Percentiles rank a stretch among this genome's conserved stretches.
These are phyloP conservation scores for Notechis scutatus DNA, from an alignment of 2,113 vertebrate genomes.

Conservation along the genomic window DNA sequence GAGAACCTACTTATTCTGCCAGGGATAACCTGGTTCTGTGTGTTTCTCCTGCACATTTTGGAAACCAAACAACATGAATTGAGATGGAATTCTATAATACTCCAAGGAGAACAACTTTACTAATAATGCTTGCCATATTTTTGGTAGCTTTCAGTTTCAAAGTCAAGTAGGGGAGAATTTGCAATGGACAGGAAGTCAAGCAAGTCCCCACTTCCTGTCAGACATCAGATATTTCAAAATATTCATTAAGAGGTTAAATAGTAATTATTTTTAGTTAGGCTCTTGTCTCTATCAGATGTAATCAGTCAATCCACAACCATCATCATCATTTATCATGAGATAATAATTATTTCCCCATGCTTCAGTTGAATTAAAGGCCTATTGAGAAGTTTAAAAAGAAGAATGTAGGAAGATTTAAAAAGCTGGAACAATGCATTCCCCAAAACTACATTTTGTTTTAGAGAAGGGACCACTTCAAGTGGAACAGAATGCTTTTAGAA, in stretches of 20 bases:
- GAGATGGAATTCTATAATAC: not conserved
- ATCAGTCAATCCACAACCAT: constrained; percentile 17
- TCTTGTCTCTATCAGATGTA: constrained; percentile 33
- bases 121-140: not conserved
- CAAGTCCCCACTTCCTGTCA: not conserved
- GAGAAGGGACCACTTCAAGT: not conserved
- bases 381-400: not conserved
- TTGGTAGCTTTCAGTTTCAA: not conserved
- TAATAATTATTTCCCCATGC: constrained; percentile 1
- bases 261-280: constrained; percentile 51
- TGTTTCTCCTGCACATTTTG: not conserved
- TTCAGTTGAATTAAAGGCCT: constrained; percentile 17
- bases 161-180: not conserved
- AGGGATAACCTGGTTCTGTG: not conserved
- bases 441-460: not conserved
- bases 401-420: not conserved
- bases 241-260: constrained; percentile 49
- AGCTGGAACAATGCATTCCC: not conserved
- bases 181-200: not conserved
- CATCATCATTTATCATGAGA: constrained; percentile 18
- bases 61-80: not conserved
- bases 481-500: not conserved
- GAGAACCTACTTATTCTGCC: not conserved
- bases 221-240: constrained; percentile 9
- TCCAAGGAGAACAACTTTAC: not conserved